phyloP scores from a whole-genome alignment of 2,888 invertebrate species.

The Zygaena filipendulae region DNA sequence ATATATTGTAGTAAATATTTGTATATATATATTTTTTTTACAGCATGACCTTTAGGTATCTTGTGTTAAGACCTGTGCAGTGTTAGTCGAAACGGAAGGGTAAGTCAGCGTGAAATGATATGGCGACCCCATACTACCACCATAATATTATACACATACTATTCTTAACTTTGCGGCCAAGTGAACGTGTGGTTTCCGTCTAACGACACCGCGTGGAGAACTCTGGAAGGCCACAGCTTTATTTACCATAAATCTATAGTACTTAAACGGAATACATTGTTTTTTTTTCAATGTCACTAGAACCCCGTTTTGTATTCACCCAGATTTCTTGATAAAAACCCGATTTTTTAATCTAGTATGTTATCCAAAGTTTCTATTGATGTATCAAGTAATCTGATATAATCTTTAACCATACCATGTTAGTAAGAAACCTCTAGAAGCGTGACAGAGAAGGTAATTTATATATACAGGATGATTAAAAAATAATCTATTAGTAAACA shows the following conservation, averaged over 20 bases:
- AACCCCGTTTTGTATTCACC: constrained; percentile 27
- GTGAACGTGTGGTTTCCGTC: constrained; percentile 23
- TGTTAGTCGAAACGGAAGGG: constrained; percentile 59
- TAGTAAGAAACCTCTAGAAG: constrained; percentile 63
- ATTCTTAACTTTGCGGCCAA: constrained; percentile 42
- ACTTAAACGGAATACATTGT: too few relatives aligned
- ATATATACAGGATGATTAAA: constrained; percentile 48
- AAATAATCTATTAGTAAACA: constrained; percentile 27
- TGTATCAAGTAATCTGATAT: constrained; percentile 52
- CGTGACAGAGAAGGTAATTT: constrained; percentile 46
- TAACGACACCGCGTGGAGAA: constrained; percentile 55
- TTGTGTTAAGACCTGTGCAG: constrained; percentile 59
- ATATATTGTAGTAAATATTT: too few relatives aligned
- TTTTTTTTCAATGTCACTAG: constrained; percentile 28
- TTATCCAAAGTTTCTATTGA: constrained; percentile 6
- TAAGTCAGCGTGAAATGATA: constrained; percentile 62
- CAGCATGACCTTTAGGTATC: constrained; percentile 45
- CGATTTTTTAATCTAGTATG: constrained; percentile 9
- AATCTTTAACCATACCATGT: constrained; percentile 33
- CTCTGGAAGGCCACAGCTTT: constrained; percentile 62
- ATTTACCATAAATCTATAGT: background rate
- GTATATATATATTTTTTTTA: too few relatives aligned
- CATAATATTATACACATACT: constrained; percentile 51
- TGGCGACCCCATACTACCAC: constrained; percentile 60
- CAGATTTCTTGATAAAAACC: constrained; percentile 50